Base-by-base conservation (phyloP, 2,888 invertebrate species). In the Belgica antarctica region DNA sequence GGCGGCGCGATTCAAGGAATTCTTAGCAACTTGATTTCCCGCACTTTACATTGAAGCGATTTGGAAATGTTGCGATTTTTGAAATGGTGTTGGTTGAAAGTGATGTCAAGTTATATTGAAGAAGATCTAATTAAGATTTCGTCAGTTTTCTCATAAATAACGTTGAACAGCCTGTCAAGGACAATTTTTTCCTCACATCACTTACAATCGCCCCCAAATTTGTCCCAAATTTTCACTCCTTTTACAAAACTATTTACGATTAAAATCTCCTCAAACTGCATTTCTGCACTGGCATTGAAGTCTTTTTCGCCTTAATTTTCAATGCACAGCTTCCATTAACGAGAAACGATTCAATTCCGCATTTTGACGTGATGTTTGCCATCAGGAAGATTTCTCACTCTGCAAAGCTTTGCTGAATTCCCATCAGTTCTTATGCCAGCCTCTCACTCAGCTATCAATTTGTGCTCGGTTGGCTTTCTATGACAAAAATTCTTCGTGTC, bases 401-500 rank as follows among this genome's bases (percentile, higher is more conserved):
- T 15, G 34, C 34, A 31, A 28, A 31, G 34, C 62, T 34, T 62
- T 34, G 15, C 22, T 52, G 24, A 61, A 24, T 61, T 27, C 25
- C 27, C 61, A 61, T 28, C n/a, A n/a, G n/a, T n/a, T n/a, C n/a
- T n/a, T n/a, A n/a, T n/a, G n/a, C 22, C 61, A 28, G 3, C 61
- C 61, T 2, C 22, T 17, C 52, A 31, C 41, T 41, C 41, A n/a
- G n/a, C 41, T 12, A 12, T 41, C 41, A 41, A 22, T 22, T 52
- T 15, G 41, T 70, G 72, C 71, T 70, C 71, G 63, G 71, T 70
- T 71, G 69, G 68, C 68, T 71, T 57, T 71, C 71, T 17, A 24
- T 72, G 72, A 72, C 72, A 72, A 72, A 72, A 72, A 70, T 57
- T 70, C 71, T 62, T 71, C 70, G 31, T 72, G 72, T 72, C 72